A percentile compares a stretch with the other conserved stretches of the same genome.
phyloP scores from a whole-genome alignment of 2,797 vertebrate genomes.

The Acrocephalus scirpaceus region DNA sequence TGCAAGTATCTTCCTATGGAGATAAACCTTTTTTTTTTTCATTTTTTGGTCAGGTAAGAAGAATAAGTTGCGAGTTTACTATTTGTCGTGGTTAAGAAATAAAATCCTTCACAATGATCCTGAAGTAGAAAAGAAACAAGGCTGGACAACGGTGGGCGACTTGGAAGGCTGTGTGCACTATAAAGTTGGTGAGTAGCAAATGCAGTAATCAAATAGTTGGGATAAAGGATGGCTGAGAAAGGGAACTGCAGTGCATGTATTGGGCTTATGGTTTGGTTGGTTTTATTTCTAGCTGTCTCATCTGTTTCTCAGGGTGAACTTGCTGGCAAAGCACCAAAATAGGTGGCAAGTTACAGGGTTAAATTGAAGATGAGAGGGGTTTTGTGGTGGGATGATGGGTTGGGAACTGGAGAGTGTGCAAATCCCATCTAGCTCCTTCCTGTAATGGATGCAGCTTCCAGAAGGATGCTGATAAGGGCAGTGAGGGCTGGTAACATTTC shows the following conservation, averaged over 20 bases:
- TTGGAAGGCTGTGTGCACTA: constrained; percentile 97
- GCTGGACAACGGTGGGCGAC: constrained; percentile 96
- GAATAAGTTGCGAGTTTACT: constrained; percentile 97
- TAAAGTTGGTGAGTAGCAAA: constrained; percentile 90
- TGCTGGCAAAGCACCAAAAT: neutral
- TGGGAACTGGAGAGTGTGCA: neutral
- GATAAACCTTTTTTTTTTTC: neutral
- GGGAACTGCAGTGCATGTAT: neutral
- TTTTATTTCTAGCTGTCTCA: neutral
- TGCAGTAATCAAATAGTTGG: neutral
- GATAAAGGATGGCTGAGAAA: neutral
- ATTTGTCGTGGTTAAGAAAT: constrained; percentile 98
- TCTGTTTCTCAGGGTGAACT: neutral
- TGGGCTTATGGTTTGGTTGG: neutral
- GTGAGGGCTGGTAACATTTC: neutral
- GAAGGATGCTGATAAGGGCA: neutral
- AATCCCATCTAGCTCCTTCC: neutral
- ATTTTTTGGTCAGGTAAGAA: constrained; percentile 88
- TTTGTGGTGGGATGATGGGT: neutral
- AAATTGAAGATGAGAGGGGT: neutral
- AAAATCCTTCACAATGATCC: constrained; percentile 98
- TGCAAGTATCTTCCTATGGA: neutral
- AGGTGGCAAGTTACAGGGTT: neutral
- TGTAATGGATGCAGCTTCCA: neutral
- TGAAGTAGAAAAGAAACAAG: constrained; percentile 98